Base-by-base conservation (phyloP, 2,113 vertebrate genomes). In the Platichthys stellatus region DNA sequence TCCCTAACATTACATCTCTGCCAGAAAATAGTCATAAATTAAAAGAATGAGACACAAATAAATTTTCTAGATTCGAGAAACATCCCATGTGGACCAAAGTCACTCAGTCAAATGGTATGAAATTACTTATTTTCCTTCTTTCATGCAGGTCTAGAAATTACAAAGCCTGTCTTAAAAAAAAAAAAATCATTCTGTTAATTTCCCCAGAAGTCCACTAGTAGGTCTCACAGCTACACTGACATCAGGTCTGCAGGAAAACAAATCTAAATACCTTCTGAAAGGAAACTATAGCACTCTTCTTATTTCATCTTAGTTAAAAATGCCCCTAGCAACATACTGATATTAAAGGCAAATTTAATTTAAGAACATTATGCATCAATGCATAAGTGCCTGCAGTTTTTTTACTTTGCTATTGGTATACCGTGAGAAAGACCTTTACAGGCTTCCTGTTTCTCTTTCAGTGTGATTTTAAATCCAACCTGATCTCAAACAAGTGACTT, bases 371-470 rank as follows among this genome's bases (percentile, higher is more conserved):
- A 31, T 31, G 31, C 31, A 38, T 54, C 21, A 7, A 35, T 57
- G 35, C 47, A 47, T 53, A 26, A 63, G 64, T 26, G 15, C 28
- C 49, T 20, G 49, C 18, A 51, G 49, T 7, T 51, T 2, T 20
- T 51, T 18, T 18, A 20, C 4, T 17, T 38, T 76, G 28, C 4
- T 28, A 53, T 12, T 40, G 2, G 5, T 45, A 28, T 56, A 31
- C 53, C 63, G 47, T 8, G 8, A 45, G 20, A 23, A 38, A 38
- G 35, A 62, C 8, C 47, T 70, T 74, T 31, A 78, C 49, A 73
- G 77, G 67, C 13, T 35, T 53, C 47, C 31, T 5, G 18, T 15
- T 81, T 76, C 69, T 61, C 65, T 80, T 72, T 69, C 74, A 72
- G 31, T 31, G 31, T 7, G 31, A 31, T 31, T 31, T 31, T 31